Percentiles rank a stretch among this genome's conserved stretches.
phyloP scores from a whole-genome alignment of 2,113 vertebrate genomes.

The Zapornia atra region DNA sequence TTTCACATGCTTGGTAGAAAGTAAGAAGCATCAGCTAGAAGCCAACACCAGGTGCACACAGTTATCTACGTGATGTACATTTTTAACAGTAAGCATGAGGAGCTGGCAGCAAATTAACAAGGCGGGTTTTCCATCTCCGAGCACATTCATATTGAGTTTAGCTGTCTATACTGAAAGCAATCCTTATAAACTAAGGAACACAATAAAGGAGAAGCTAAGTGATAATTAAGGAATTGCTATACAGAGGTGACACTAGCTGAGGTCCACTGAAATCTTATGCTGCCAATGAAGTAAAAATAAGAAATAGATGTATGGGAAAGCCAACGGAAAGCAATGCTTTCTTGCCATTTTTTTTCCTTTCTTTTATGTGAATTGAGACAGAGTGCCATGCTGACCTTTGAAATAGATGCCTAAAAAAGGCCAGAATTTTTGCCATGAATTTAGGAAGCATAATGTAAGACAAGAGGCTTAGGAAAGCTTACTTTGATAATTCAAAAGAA shows the following conservation, averaged over 20 bases:
- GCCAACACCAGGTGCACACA: background rate
- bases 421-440: background rate
- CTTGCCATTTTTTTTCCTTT: background rate
- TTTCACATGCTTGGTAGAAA: background rate
- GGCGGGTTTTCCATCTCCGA: background rate
- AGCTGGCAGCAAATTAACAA: background rate
- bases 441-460: background rate
- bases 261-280: background rate
- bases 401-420: background rate
- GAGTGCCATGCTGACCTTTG: background rate
- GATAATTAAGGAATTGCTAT: background rate
- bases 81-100: background rate
- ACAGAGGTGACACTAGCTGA: background rate
- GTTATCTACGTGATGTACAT: background rate
- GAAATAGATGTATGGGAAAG: background rate
- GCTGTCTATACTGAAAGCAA: background rate
- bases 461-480: background rate
- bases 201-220: background rate
- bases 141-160: background rate
- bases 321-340: background rate
- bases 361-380: background rate
- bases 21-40: background rate
- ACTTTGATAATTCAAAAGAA: slow-evolving; percentile 13
- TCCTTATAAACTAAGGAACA: background rate
- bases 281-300: background rate